Evolutionary conservation across 2,797 vertebrate species (phyloP).

Genomic region (Enoplosus armatus): DNA sequence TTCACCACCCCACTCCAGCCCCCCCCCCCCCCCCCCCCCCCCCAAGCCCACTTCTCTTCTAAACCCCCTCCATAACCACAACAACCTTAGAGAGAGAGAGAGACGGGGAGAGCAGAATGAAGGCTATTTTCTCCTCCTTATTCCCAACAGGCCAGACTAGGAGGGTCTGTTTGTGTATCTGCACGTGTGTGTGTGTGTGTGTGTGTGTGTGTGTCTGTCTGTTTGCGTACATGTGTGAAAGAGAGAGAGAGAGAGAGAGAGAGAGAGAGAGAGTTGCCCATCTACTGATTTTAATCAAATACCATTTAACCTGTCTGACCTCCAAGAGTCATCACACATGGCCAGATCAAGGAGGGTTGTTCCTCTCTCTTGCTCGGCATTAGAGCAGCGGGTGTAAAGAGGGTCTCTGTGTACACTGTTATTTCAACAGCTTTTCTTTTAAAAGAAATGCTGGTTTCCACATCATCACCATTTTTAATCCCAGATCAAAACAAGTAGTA

Average conservation of each 20-base stretch:
- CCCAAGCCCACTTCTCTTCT: conserved; percentile 44
- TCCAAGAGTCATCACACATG: conserved; percentile 85
- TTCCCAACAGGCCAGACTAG: conserved; percentile 80
- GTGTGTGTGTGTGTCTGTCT: conserved; percentile 46
- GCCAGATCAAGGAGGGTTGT: conserved; percentile 79
- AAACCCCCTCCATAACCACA: conserved; percentile 68
- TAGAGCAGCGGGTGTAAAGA: conserved; percentile 76
- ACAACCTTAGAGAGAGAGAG: conserved; percentile 69
- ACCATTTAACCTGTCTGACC: conserved; percentile 89
- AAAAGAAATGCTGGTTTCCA: conserved; percentile 67
- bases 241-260: conserved; percentile 33
- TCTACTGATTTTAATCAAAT: conserved; percentile 92
- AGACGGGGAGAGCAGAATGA: conserved; percentile 67
- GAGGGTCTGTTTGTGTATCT: conserved; percentile 61
- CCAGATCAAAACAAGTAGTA: conserved; percentile 58
- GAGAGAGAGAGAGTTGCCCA: conserved; percentile 82
- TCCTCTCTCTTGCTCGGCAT: conserved; percentile 75
- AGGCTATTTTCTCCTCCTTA: conserved; percentile 85
- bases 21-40: conserved; percentile 6
- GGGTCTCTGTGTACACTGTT: conserved; percentile 62
- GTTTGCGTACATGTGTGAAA: conserved; percentile 58
- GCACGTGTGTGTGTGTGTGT: conserved; percentile 17
- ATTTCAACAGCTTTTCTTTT: conserved; percentile 71
- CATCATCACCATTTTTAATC: conserved; percentile 63
- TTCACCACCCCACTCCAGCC: conserved; percentile 39